Conservation (phyloP, 2,888 invertebrate species). For the Dynastes maya region DNA sequence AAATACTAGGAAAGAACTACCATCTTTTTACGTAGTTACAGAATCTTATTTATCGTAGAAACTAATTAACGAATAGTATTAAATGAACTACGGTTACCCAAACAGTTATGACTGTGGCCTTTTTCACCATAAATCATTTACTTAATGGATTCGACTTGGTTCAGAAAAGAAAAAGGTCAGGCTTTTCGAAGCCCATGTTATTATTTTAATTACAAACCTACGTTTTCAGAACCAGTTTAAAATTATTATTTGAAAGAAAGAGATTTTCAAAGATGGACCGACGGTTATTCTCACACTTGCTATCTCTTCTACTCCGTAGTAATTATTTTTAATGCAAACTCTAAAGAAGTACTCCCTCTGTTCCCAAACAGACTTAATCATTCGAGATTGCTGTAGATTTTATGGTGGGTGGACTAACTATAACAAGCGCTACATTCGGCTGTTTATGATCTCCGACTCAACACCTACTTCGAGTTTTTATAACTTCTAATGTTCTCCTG, state of each 20-base stretch:
- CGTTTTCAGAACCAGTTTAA: neutral
- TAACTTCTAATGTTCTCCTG: constrained; percentile 10
- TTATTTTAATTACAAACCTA: constrained; percentile 20
- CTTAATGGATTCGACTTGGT: neutral
- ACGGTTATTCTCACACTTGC: neutral
- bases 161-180: neutral
- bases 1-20: too few relatives aligned
- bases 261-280: neutral
- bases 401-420: neutral
- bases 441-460: constrained; percentile 32
- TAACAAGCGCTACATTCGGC: constrained; percentile 10
- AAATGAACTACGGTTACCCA: too few relatives aligned
- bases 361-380: neutral
- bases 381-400: constrained; percentile 11
- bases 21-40: too few relatives aligned
- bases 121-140: neutral
- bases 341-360: neutral
- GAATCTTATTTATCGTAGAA: neutral
- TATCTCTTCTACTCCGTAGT: neutral
- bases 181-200: neutral
- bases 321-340: constrained; percentile 31
- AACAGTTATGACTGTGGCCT: neutral
- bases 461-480: constrained; percentile 37
- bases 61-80: too few relatives aligned
- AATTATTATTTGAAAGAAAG: constrained; percentile 11